A percentile compares a stretch with the other conserved stretches of the same genome.
Evolutionary conservation across 2,797 vertebrate species (phyloP).

Genomic region (Platalea minor): DNA sequence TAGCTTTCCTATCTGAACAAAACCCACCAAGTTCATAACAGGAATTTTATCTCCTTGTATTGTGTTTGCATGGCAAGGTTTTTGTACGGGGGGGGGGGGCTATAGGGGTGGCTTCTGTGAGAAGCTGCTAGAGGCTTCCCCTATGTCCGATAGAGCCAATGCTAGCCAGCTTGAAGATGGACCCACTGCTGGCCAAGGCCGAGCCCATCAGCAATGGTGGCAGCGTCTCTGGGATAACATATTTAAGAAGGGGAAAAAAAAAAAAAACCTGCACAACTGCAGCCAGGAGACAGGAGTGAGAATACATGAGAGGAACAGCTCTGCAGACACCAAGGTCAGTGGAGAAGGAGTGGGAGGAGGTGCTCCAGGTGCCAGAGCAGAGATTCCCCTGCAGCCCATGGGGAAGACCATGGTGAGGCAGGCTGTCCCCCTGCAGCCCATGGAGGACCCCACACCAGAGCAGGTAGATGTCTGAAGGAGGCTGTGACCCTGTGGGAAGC

Average conservation of each 20-base stretch:
- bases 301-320: background rate
- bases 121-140: background rate
- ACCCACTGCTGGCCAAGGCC: rapidly evolving
- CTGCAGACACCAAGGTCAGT: background rate
- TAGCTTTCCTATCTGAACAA: background rate
- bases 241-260: background rate
- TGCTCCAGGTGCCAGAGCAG: background rate
- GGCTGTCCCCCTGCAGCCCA: background rate
- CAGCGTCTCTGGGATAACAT: background rate
- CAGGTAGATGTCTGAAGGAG: background rate
- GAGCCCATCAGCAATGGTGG: background rate
- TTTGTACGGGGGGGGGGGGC: rapidly evolving
- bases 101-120: background rate
- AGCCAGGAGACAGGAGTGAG: background rate
- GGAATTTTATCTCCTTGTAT: slow-evolving; percentile 49
- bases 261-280: background rate
- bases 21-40: slow-evolving; percentile 45
- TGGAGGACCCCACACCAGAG: background rate
- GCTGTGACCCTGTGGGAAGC: no score
- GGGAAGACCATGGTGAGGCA: background rate
- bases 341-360: background rate
- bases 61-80: background rate
- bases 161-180: background rate
- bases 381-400: background rate
- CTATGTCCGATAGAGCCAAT: background rate